Base-by-base conservation (phyloP, 2,113 vertebrate species). In the Xyrauchen texanus region DNA sequence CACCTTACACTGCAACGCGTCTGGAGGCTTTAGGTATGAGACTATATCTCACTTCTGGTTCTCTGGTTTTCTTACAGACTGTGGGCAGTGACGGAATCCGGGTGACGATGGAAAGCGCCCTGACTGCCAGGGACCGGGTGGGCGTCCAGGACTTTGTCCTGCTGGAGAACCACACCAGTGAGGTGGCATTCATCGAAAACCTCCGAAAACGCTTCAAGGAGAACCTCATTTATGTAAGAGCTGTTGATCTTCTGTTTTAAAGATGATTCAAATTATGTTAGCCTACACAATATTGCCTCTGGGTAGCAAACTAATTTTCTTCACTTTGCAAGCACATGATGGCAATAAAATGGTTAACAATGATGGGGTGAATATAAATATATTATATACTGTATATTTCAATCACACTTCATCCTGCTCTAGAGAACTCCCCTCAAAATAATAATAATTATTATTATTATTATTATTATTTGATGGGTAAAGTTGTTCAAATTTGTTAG, bases 101-200 rank as follows among this genome's bases (percentile, higher is more conserved):
- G 65, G 88, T 95, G 77, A 96, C 94, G 91, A 99, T 99, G 98
- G 97, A 99, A 95, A 96, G 94, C 0, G 97, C 97, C 34, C 93
- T 99, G 90, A 99, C 98, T 0, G 98, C 98, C 82, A 96, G 98
- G 5, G 98, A 99, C 90, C 93, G 98, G 0, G 98, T 99, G 0
- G 98, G 98, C 0, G 97, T 99, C 77, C 97, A 98, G 93, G 97
- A 99, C 83, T 99, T 99, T 52, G 97, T 99, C 84, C 94, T 99
- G 87, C 91, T 99, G 61, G 98, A 99, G 88, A 99, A 98, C 91
- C 95, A 93, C 93, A 99, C 96, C 88, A 99, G 97, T 0, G 98
- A 99, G 66, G 98, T 95, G 0, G 95, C 97, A 0, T 99, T 99
- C 85, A 98, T 98, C 0, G 97, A 99, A 79, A 99, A 99, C 86